Evolutionary conservation across 2,888 invertebrate species (phyloP), one percentile per base, ranked within the genome.

Genomic region (Endotricha flammealis): DNA sequence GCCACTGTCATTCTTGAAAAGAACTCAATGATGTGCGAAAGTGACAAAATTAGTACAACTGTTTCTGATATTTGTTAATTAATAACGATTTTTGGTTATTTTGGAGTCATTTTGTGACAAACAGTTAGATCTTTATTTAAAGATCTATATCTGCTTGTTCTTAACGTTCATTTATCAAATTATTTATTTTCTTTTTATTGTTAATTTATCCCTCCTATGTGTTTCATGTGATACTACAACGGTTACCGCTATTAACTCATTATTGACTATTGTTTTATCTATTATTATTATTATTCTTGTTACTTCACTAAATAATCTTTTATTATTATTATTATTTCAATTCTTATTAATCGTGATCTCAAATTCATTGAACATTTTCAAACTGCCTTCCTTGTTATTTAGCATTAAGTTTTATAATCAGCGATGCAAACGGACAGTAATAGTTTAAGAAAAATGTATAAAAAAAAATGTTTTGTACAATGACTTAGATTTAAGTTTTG

Each of bases 341-440:
- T 38, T 40, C 27, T 23, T 36, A 33, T 36, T 39, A 39, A 39
- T 38, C 39, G 39, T 47, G 47, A 47, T 47, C 47, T 47, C 47
- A 47, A 36, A 58, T 42, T 25, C 12, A 12, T 37, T 50, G 45
- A 55, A 53, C 50, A 35, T 46, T 36, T 52, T 31, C 53, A 25
- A 57, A 60, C 48, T 50, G 49, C 38, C 50, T 46, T 57, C 53
- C 45, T 55, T 52, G 42, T 57, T 51, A 44, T 44, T 38, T 31
- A 60, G 59, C 46, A 41, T 30, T 65, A 59, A 59, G 64, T 50
- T 59, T 52, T 51, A 37, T 57, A 38, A 40, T 61, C 58, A 63
- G 58, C 66, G 63, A 64, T 46, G 57, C 64, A 72, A 76, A 73
- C 57, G 76, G 79, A 74, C 78, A 82, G 82, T 82, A 77, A 56